A percentile compares a stretch with the other conserved stretches of the same genome.
Evolutionary conservation across 2,888 invertebrate genomes (phyloP).

Genomic region (Diploptera punctata): DNA sequence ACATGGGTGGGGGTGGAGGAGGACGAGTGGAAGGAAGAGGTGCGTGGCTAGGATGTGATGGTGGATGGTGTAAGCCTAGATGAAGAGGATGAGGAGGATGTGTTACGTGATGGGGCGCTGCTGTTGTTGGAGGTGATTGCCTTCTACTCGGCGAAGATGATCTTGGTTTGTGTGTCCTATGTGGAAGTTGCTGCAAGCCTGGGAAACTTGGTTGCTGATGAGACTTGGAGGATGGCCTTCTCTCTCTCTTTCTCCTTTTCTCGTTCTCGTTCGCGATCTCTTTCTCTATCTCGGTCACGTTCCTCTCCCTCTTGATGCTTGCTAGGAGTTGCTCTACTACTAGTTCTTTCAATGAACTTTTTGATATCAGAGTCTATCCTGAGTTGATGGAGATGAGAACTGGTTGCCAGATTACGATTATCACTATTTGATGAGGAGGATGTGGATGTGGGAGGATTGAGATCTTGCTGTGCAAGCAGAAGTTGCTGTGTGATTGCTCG

Average conservation of each 20-base stretch:
- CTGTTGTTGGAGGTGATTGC: conserved; percentile 60
- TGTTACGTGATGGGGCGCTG: conserved; percentile 47
- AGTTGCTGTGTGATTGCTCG: conserved; percentile 77
- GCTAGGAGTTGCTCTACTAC: conserved; percentile 34
- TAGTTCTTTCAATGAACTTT: conserved; percentile 62
- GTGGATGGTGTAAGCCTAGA: conserved; percentile 54
- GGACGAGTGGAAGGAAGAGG: conserved; percentile 56
- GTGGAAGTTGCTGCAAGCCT: conserved; percentile 56
- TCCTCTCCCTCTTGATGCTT: conserved; percentile 19
- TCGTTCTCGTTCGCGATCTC: conserved; percentile 27
- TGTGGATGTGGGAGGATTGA: conserved; percentile 37
- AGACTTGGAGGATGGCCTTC: conserved; percentile 18
- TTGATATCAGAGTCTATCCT: conserved; percentile 61
- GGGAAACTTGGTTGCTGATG: conserved; percentile 21
- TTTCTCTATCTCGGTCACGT: conserved; percentile 32
- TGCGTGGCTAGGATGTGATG: conserved; percentile 53
- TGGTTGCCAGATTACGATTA: conserved; percentile 36
- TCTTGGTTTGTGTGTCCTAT: conserved; percentile 50
- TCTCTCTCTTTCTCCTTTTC: not conserved
- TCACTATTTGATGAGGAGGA: conserved; percentile 54
- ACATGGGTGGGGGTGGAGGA: conserved; percentile 55
- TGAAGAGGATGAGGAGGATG: conserved; percentile 43
- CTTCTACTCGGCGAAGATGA: conserved; percentile 67
- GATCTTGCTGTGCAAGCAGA: conserved; percentile 55
- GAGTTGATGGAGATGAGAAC: conserved; percentile 41